Base-by-base conservation (phyloP, 2,113 vertebrate species). In the Poeciliopsis prolifica region DNA sequence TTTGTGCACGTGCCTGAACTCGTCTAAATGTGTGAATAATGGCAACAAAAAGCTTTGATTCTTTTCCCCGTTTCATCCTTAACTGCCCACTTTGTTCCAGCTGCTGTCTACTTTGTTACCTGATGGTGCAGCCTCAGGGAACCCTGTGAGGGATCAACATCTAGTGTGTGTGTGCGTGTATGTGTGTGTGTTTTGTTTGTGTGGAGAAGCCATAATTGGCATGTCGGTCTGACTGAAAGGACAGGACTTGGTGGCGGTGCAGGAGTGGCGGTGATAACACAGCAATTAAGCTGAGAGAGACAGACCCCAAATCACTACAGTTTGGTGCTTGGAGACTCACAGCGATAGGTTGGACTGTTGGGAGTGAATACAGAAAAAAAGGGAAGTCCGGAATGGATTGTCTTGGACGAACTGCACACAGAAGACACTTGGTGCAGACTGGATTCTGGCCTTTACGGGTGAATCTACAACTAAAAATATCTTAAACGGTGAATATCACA, bases 251-350 rank as follows among this genome's bases (percentile, higher is more conserved):
- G 81, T 83, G 83, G 80, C 81, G 78, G 80, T 65, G 87, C 77
- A 75, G 87, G 74, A 87, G 83, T 66, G 60, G 82, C 74, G 80
- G 78, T 89, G 88, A 91, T 91, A 91, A 87, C 84, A 75, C 70
- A 76, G 82, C 80, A 88, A 90, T 89, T 91, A 90, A 58, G 76
- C 80, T 31, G 22, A 1, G 44, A 78, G 62, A 88, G 81, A 82
- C 75, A 80, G 83, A 82, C 77, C 81, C 69, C 70, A 73, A 88
- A 83, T 89, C 84, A 82, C 60, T 75, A 64, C 80, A 89, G 76
- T 77, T 28, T 40, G 79, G 65, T 35, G 44, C 75, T 72, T 67
- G 37, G 76, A 70, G 84, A 72, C 71, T 74, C 54, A 31, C 15
- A 61, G 71, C 84, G 79, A 77, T 75, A 87, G 79, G 80, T 77